Conservation (phyloP, 1,140 invertebrate genomes). For the Drosophila micromelanica region DNA sequence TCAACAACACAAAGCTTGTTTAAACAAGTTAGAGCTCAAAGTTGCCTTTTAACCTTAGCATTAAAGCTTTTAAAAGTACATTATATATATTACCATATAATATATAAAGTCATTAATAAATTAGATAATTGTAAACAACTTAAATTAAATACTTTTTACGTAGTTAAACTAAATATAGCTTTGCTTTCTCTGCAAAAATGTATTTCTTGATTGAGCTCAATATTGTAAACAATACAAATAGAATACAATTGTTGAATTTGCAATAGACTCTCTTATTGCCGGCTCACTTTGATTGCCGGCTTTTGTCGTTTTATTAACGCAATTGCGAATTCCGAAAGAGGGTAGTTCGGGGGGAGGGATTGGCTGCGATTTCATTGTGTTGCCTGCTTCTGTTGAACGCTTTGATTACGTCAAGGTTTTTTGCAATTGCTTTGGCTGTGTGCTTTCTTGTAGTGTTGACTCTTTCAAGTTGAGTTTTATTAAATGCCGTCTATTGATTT, state of each 20-base stretch:
- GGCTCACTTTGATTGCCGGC: slow-evolving; percentile 55
- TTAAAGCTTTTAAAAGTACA: too few relatives aligned
- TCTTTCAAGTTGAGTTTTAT: slow-evolving; percentile 69
- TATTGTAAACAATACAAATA: slow-evolving; percentile 6
- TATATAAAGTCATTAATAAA: too few relatives aligned
- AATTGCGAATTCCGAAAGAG: slow-evolving; percentile 44
- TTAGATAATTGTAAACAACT: too few relatives aligned
- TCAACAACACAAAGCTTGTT: too few relatives aligned
- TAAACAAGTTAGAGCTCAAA: too few relatives aligned
- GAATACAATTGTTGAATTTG: slow-evolving; percentile 32
- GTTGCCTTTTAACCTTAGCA: too few relatives aligned
- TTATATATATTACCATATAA: too few relatives aligned
- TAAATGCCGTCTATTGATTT: slow-evolving; percentile 76
- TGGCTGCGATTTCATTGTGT: slow-evolving; percentile 31
- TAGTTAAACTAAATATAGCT: neutral
- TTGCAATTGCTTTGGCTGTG: slow-evolving; percentile 39
- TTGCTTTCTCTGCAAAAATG: neutral
- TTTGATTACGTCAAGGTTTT: slow-evolving; percentile 67
- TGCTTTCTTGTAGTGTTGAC: slow-evolving; percentile 31
- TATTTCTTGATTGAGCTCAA: neutral
- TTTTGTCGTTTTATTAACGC: slow-evolving; percentile 60
- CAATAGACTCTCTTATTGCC: slow-evolving; percentile 23
- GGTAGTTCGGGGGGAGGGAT: neutral
- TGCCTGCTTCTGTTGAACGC: slow-evolving; percentile 27
- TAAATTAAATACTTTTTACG: neutral